phyloP scores from a whole-genome alignment of 2,113 vertebrate genomes.

The Coracopsis vasa region DNA sequence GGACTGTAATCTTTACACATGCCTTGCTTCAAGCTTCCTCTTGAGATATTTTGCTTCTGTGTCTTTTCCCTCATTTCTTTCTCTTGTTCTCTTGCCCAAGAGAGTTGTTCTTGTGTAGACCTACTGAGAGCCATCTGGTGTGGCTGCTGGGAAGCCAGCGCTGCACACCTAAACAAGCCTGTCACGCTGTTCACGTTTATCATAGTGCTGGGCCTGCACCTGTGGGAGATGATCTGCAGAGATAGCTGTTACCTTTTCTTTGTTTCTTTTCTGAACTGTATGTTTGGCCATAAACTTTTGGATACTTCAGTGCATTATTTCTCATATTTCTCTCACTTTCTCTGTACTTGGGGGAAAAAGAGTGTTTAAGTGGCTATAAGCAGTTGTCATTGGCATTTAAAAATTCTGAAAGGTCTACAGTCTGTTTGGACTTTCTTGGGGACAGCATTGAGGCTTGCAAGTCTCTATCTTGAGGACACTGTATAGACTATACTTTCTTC shows the following conservation, averaged over 20 bases:
- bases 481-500: not conserved
- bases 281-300: not conserved
- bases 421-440: not conserved
- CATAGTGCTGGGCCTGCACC: not conserved
- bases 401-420: not conserved
- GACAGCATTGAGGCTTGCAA: not conserved
- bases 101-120: not conserved
- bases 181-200: not conserved
- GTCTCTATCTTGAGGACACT: not conserved
- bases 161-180: not conserved
- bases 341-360: not conserved
- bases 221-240: not conserved
- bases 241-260: not conserved
- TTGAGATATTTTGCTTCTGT: not conserved
- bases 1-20: not conserved
- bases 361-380: not conserved
- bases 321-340: not conserved
- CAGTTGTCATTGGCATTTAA: not conserved
- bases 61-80: not conserved
- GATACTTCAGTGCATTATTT: not conserved
- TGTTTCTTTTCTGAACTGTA: not conserved
- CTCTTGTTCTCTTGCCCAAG: not conserved
- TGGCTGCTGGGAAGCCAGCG: not conserved
- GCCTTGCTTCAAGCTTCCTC: not conserved
- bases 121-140: conserved; percentile 31